These are phyloP conservation scores for Pelmatolapia mariae DNA, from an alignment of 2,113 vertebrate genomes.

Conservation along the genomic window DNA sequence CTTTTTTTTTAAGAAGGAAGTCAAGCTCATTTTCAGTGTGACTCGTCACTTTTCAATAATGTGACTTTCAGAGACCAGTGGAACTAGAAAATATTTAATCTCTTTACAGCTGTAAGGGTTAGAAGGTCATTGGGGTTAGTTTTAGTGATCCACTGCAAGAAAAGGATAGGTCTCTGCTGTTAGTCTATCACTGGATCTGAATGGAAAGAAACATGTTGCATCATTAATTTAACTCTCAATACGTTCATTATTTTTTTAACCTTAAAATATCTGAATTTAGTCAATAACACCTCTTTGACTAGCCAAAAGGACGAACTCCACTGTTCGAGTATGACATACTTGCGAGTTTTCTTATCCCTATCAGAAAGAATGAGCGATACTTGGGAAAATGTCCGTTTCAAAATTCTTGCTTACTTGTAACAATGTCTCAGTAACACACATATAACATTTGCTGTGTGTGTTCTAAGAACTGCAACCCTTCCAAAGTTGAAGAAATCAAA, in stretches of 20 bases:
- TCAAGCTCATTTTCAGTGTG: background rate
- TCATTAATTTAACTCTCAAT: background rate
- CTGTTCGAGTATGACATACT: background rate
- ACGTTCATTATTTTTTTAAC: background rate
- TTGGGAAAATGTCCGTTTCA: background rate
- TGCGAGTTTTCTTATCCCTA: background rate
- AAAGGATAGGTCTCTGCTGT: background rate
- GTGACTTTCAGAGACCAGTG: background rate
- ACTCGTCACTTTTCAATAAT: background rate
- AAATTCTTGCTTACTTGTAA: background rate
- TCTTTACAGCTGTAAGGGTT: background rate
- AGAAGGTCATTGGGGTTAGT: background rate
- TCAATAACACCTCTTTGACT: background rate
- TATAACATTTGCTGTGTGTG: background rate
- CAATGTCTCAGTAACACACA: background rate
- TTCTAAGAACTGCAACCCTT: background rate
- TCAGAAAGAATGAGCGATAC: background rate
- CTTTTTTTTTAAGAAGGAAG: background rate
- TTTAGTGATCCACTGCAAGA: background rate
- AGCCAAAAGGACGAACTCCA: background rate
- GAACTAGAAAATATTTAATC: background rate
- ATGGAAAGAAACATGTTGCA: background rate
- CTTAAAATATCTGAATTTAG: background rate
- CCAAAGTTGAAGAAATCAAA: background rate
- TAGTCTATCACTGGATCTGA: background rate